phyloP scores from a whole-genome alignment of 2,113 vertebrate species.

The Ophthalmolycus amberensis region DNA sequence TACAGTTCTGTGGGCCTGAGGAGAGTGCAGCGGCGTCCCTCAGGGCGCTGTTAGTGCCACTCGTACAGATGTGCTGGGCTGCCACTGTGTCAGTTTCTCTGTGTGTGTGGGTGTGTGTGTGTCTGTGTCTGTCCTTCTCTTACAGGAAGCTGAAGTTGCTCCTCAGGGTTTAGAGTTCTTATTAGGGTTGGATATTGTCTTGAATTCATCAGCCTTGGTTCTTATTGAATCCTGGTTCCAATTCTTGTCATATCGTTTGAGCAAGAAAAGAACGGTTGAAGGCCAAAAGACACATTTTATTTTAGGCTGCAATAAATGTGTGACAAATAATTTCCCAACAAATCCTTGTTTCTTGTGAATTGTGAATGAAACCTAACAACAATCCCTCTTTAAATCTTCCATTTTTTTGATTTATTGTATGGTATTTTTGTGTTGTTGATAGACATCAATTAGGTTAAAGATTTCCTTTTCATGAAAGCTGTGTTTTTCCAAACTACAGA shows the following conservation, averaged over 20 bases:
- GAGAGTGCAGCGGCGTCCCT: conserved; percentile 76
- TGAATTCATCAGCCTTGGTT: conserved; percentile 16
- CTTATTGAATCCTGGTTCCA: conserved; percentile 2
- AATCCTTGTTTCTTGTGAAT: not conserved
- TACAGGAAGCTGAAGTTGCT: conserved; percentile 66
- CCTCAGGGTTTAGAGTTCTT: conserved; percentile 52
- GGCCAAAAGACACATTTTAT: not conserved
- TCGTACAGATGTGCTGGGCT: conserved; percentile 80
- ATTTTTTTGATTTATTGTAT: not conserved
- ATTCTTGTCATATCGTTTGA: conserved; percentile 3
- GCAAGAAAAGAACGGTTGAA: not conserved
- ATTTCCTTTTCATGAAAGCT: not conserved
- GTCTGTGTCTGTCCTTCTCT: conserved; percentile 38
- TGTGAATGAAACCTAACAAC: too few relatives aligned
- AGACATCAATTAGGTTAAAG: not conserved
- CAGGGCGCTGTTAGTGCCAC: conserved; percentile 78
- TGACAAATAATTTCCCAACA: not conserved
- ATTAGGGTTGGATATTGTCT: conserved; percentile 29
- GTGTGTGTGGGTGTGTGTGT: conserved; percentile 36
- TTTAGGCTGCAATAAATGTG: not conserved
- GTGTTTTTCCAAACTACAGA: not conserved
- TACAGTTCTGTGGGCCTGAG: conserved; percentile 76
- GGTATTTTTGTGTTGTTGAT: not conserved
- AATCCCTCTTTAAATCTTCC: not conserved
- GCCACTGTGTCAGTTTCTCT: conserved; percentile 65